Percentiles rank a stretch among this genome's conserved stretches.
These are phyloP conservation scores for Ornithoptera alexandrae DNA, from an alignment of 2,888 invertebrate genomes.

Conservation along the genomic window DNA sequence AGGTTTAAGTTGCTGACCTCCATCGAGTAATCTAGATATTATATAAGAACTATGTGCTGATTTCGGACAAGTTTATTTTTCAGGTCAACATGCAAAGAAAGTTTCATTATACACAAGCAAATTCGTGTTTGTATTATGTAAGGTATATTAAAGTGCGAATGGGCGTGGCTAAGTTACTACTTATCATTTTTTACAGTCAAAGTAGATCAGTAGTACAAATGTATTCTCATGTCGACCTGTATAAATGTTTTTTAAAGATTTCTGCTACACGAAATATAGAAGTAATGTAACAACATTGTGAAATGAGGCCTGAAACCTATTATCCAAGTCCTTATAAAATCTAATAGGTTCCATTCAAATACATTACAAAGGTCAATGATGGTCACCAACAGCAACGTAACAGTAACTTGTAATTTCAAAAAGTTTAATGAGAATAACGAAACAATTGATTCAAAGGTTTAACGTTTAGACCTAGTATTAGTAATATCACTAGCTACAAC, in stretches of 20 bases:
- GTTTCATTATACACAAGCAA: slow-evolving; percentile 8
- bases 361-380: slow-evolving; percentile 21
- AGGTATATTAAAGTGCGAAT: background rate
- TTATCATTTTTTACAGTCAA: background rate
- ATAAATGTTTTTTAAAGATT: background rate
- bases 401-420: slow-evolving; percentile 20
- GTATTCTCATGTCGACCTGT: background rate
- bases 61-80: slow-evolving; percentile 33
- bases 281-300: too few species aligned
- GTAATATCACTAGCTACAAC: background rate
- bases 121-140: background rate
- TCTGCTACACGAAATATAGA: too few species aligned
- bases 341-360: slow-evolving; percentile 10
- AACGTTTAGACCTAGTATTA: background rate
- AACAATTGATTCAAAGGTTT: slow-evolving; percentile 23
- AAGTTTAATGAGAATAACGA: slow-evolving; percentile 19
- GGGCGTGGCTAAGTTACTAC: background rate
- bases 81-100: slow-evolving; percentile 35
- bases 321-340: too few species aligned
- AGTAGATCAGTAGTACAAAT: background rate
- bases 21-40: slow-evolving; percentile 50
- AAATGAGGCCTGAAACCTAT: too few species aligned
- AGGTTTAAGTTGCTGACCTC: slow-evolving; percentile 40
- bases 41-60: slow-evolving; percentile 36
- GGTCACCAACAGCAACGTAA: slow-evolving; percentile 23